Percentiles rank a stretch among this genome's conserved stretches.
Evolutionary conservation across 2,888 invertebrate species (phyloP).

Genomic region (Gandaritis pyraliata): DNA sequence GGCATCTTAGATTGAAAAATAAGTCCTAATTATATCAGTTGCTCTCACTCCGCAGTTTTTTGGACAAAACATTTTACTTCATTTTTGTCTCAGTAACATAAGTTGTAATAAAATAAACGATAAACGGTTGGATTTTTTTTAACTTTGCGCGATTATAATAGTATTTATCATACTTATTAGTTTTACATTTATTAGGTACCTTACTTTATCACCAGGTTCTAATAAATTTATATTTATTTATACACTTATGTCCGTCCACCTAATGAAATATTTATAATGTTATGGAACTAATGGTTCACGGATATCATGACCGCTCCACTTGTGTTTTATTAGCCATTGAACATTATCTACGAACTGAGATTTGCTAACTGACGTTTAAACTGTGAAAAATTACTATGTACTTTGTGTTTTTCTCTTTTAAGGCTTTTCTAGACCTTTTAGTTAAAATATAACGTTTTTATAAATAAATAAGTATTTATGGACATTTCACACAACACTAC

Average conservation of each 20-base stretch:
- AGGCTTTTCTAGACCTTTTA: not conserved
- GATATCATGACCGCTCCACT: slow-evolving; percentile 44
- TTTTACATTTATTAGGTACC: not conserved
- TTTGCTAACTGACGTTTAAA: not conserved
- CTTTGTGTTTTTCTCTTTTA: slow-evolving; percentile 2
- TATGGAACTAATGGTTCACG: slow-evolving; percentile 34
- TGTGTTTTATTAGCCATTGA: slow-evolving; percentile 26
- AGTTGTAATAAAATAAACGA: too few relatives aligned
- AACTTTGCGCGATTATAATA: too few relatives aligned
- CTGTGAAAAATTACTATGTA: slow-evolving; percentile 19
- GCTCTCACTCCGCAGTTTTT: too few relatives aligned
- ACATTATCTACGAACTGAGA: slow-evolving; percentile 21
- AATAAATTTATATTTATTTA: slow-evolving; percentile 1
- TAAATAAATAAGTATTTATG: too few relatives aligned
- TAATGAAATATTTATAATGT: slow-evolving; percentile 23
- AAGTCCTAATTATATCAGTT: too few relatives aligned
- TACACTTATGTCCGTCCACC: not conserved
- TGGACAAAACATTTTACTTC: too few relatives aligned
- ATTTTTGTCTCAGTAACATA: too few relatives aligned
- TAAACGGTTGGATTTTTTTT: too few relatives aligned
- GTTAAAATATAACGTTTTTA: not conserved
- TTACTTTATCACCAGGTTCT: slow-evolving; percentile 2
- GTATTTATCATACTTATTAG: too few relatives aligned
- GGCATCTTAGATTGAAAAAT: too few relatives aligned
- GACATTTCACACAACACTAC: too few relatives aligned